Percentiles rank a stretch among this genome's conserved stretches.
These are phyloP conservation scores for Apodemus agrarius DNA, from an alignment of 2,797 vertebrate species.

Conservation along the genomic window DNA sequence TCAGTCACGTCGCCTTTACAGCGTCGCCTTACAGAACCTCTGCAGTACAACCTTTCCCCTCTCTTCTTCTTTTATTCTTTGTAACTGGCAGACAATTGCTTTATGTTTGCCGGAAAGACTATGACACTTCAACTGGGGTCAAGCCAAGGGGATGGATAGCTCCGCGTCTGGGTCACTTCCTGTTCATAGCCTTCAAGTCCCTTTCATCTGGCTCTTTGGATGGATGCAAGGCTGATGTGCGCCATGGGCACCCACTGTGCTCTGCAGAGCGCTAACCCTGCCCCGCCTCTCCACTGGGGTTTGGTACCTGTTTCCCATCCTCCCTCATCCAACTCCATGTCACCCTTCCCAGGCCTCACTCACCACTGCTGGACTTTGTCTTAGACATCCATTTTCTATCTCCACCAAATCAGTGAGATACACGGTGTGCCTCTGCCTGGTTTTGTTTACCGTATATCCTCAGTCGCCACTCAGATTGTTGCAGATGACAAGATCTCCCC, in stretches of 20 bases:
- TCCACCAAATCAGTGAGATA: background rate
- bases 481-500: background rate
- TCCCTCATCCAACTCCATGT: background rate
- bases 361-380: background rate
- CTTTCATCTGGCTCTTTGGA: background rate
- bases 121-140: background rate
- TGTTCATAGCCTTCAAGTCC: background rate
- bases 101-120: background rate
- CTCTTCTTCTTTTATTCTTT: background rate
- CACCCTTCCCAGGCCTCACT: background rate
- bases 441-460: background rate
- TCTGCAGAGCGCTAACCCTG: background rate
- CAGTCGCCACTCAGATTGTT: too few species aligned
- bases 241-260: too few species aligned
- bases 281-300: background rate
- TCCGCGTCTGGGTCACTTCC: background rate
- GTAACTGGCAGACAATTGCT: background rate
- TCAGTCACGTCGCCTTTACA: too few species aligned
- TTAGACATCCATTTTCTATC: too few species aligned
- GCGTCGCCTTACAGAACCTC: too few species aligned
- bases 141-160: background rate
- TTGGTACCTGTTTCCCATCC: background rate
- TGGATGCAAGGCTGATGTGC: fast-evolving
- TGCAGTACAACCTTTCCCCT: too few species aligned
- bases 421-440: background rate